Percentiles rank a stretch among this genome's conserved stretches.
These are phyloP conservation scores for Eciton burchellii DNA, from an alignment of 1,140 invertebrate genomes.

Conservation along the genomic window DNA sequence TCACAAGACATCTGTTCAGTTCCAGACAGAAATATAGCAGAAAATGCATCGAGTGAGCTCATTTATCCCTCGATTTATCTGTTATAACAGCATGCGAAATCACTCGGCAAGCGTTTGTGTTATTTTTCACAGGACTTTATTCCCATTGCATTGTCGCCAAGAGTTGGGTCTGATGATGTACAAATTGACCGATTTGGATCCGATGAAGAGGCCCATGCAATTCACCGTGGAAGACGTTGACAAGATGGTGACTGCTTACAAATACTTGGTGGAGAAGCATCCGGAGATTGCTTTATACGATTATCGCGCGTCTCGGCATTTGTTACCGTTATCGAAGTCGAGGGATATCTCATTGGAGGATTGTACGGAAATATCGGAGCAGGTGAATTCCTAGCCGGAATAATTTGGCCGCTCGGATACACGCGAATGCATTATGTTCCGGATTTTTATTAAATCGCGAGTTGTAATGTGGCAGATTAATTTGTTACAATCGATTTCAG, in stretches of 20 bases:
- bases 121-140: conserved; percentile 88
- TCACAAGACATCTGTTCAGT: conserved; percentile 94
- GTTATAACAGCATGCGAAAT: not conserved
- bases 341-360: conserved; percentile 51
- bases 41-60: conserved; percentile 87
- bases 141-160: conserved; percentile 89
- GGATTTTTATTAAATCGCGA: conserved; percentile 70
- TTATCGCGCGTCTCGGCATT: conserved; percentile 87
- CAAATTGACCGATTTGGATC: conserved; percentile 90
- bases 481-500: conserved; percentile 52
- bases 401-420: not conserved
- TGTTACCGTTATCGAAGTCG: conserved; percentile 64
- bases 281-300: conserved; percentile 91
- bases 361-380: not conserved
- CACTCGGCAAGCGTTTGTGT: no score
- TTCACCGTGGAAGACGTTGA: conserved; percentile 93
- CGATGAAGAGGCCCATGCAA: conserved; percentile 88
- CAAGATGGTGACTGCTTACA: conserved; percentile 92
- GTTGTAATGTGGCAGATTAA: conserved; percentile 58
- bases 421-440: conserved; percentile 31
- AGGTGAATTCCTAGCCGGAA: not conserved
- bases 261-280: conserved; percentile 89
- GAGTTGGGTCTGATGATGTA: conserved; percentile 90
- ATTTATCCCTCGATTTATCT: not conserved
- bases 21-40: conserved; percentile 94